A percentile compares a stretch with the other conserved stretches of the same genome.
These are phyloP conservation scores for Callipepla californica DNA, from an alignment of 2,113 vertebrate species.

Conservation along the genomic window DNA sequence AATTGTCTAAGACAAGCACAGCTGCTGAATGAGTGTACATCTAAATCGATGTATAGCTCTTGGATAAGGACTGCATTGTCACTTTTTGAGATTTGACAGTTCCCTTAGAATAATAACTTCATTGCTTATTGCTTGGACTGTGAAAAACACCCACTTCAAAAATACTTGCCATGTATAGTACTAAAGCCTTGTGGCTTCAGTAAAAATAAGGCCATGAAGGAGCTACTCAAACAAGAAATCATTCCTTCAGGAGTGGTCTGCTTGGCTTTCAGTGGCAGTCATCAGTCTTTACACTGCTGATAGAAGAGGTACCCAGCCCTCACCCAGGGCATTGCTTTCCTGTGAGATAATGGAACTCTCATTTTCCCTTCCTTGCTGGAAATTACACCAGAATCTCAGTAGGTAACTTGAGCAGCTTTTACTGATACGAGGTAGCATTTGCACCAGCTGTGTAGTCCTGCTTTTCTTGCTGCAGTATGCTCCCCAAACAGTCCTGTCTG, in stretches of 20 bases:
- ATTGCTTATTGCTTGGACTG: neutral
- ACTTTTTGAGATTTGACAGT: neutral
- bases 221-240: neutral
- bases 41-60: neutral
- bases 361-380: neutral
- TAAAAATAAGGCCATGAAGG: neutral
- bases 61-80: neutral
- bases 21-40: neutral
- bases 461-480: neutral
- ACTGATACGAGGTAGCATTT: neutral
- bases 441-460: neutral
- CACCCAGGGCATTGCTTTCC: accelerated
- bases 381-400: neutral
- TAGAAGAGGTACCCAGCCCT: neutral
- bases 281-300: neutral
- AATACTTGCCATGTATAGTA: neutral
- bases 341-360: neutral
- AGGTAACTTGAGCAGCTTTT: neutral
- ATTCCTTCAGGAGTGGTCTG: neutral
- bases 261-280: neutral
- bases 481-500: neutral
- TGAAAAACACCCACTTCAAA: neutral
- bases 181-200: neutral
- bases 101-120: neutral
- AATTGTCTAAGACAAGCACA: neutral